Evolutionary conservation across 1,140 invertebrate genomes (phyloP), one percentile per base, ranked within the genome.

Genomic region (Leptopilina boulardi): DNA sequence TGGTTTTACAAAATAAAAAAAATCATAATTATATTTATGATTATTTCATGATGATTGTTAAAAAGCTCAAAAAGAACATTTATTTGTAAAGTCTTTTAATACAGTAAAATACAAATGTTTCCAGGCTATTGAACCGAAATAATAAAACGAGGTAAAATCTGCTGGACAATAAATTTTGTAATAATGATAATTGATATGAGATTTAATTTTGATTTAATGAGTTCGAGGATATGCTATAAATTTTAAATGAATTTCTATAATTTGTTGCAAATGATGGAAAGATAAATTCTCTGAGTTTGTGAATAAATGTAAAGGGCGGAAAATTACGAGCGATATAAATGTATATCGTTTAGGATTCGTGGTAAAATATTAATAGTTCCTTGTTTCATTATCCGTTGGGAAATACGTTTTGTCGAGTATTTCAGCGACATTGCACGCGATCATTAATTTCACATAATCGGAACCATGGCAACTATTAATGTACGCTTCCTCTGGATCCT

Each of bases 351-450:
- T 26, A 26, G 15, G 56, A 66, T 34, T 66, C 23, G 26, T 13
- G 23, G 56, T 66, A 30, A 66, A 66, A 66, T 66, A 66, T 66
- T 66, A 26, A 66, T 66, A 66, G 56, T 66, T 66, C 23, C 56
- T 66, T 34, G 56, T 66, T 66, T 66, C 56, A 66, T 66, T 66
- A 66, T 66, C 56, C 56, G 23, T 23, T 66, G 56, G 56, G 56
- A 66, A 66, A 66, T 66, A 34, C 56, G 56, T 66, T 66, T 66
- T 66, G 56, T 66, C 13, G 56, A 66, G 26, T 66, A 66, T 66
- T 66, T 66, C 56, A 66, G 56, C 23, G 56, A 66, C 56, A 66
- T 30, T 66, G 21, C 56, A 30, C 23, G 56, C 23, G 21, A 66
- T 66, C 21, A 34, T 66, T 66, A 66, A 66, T 66, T 66, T 66